Conservation (phyloP, 2,888 invertebrate species). For the Drosophila ustulata region DNA sequence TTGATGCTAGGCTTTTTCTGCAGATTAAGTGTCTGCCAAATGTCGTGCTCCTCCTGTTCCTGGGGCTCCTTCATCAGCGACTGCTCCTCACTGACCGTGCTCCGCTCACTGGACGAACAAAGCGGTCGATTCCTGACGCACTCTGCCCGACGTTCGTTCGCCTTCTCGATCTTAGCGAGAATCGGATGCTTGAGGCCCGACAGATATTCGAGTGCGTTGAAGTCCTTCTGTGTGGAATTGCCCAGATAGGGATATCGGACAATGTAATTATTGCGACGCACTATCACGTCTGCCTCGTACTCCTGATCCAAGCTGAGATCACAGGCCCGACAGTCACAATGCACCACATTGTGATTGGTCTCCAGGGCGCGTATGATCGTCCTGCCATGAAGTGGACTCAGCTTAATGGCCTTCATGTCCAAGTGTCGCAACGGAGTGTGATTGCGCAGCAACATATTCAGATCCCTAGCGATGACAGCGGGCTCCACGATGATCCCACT, state of each 20-base stretch:
- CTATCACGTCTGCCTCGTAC: slow-evolving; percentile 70
- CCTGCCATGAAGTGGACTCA: slow-evolving; percentile 40
- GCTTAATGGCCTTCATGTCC: slow-evolving; percentile 62
- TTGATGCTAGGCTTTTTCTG: no score
- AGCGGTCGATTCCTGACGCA: slow-evolving; percentile 36
- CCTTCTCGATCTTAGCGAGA: slow-evolving; percentile 23
- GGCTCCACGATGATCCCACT: slow-evolving; percentile 49
- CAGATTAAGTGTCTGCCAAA: slow-evolving; percentile 40
- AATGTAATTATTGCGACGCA: slow-evolving; percentile 73
- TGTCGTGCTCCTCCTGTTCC: slow-evolving; percentile 44
- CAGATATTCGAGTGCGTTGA: slow-evolving; percentile 58
- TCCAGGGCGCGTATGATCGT: slow-evolving; percentile 62
- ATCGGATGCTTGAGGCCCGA: slow-evolving; percentile 66
- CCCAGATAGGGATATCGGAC: slow-evolving; percentile 63
- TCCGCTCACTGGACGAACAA: background rate
- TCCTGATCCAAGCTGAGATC: slow-evolving; percentile 70
- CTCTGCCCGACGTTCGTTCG: slow-evolving; percentile 22
- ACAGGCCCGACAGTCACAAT: slow-evolving; percentile 72
- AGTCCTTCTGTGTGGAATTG: slow-evolving; percentile 51
- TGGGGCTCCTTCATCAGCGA: slow-evolving; percentile 1
- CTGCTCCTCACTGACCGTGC: background rate
- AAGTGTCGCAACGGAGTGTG: slow-evolving; percentile 62
- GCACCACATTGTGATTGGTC: slow-evolving; percentile 58
- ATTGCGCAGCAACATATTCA: slow-evolving; percentile 58
- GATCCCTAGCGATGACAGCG: slow-evolving; percentile 19